phyloP scores from a whole-genome alignment of 2,888 invertebrate genomes.

The Volucella inflata region DNA sequence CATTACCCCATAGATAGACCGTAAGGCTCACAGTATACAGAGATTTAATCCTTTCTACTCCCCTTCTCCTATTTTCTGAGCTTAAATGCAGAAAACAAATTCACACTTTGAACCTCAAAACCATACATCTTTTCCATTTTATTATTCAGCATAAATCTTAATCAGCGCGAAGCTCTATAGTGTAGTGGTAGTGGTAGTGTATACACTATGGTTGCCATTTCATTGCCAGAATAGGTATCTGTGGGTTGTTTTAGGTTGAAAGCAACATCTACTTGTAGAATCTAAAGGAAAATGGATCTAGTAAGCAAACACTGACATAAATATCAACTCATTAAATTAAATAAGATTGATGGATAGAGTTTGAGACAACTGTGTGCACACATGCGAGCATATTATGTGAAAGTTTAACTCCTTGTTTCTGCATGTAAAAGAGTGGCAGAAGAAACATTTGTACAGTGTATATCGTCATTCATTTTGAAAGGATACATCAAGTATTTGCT shows the following conservation, averaged over 20 bases:
- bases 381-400: conserved; percentile 12
- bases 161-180: conserved; percentile 45
- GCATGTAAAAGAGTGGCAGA: background rate
- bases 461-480: background rate
- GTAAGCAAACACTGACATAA: conserved; percentile 57
- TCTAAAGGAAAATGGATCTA: conserved; percentile 23
- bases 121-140: conserved; percentile 34
- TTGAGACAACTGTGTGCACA: conserved; percentile 51
- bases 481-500: conserved; percentile 20
- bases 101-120: conserved; percentile 53
- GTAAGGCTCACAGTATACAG: too few relatives aligned
- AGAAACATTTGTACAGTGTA: background rate
- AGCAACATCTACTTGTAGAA: conserved; percentile 4
- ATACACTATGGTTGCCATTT: conserved; percentile 28
- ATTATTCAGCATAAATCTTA: conserved; percentile 62
- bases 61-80: background rate
- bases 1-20: background rate
- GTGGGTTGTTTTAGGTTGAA: background rate
- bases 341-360: conserved; percentile 68
- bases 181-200: conserved; percentile 20
- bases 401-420: conserved; percentile 17
- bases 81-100: conserved; percentile 29
- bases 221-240: conserved; percentile 22
- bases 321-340: conserved; percentile 73
- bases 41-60: conserved; percentile 7